Conservation (phyloP, 2,888 invertebrate genomes). For the Agrochola litura region DNA sequence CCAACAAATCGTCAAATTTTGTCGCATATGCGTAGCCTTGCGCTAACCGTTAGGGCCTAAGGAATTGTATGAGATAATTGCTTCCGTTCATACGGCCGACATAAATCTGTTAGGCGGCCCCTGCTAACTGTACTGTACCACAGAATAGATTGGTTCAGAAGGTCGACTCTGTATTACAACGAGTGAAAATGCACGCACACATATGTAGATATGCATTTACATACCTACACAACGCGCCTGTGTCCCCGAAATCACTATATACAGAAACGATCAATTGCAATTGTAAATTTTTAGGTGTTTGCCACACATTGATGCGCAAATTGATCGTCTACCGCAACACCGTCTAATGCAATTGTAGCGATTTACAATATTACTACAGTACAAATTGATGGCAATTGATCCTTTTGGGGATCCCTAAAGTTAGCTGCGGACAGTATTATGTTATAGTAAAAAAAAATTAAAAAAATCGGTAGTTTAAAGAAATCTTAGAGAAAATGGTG, state of each 20-base stretch:
- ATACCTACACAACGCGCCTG: not conserved
- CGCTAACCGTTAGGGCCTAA: conserved; percentile 53
- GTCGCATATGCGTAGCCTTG: conserved; percentile 58
- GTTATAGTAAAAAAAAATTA: too few relatives aligned
- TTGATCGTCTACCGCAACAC: too few relatives aligned
- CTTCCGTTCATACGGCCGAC: conserved; percentile 54
- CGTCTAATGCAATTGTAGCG: not conserved
- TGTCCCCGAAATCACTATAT: too few relatives aligned
- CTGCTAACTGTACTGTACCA: conserved; percentile 26
- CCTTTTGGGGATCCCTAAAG: not conserved
- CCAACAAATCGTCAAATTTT: conserved; percentile 35
- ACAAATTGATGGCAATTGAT: not conserved
- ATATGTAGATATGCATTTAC: too few relatives aligned
- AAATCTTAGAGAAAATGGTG: not conserved
- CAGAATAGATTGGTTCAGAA: conserved; percentile 11
- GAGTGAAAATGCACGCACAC: not conserved
- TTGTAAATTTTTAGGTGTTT: too few relatives aligned
- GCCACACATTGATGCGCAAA: too few relatives aligned
- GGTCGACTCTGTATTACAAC: not conserved
- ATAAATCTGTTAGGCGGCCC: conserved; percentile 57
- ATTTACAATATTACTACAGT: not conserved
- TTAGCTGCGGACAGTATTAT: not conserved
- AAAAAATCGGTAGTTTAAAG: too few relatives aligned
- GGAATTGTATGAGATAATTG: conserved; percentile 62
- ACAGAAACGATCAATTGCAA: too few relatives aligned